Conservation (phyloP, 2,888 invertebrate species). For the Oxyscelio sp. region DNA sequence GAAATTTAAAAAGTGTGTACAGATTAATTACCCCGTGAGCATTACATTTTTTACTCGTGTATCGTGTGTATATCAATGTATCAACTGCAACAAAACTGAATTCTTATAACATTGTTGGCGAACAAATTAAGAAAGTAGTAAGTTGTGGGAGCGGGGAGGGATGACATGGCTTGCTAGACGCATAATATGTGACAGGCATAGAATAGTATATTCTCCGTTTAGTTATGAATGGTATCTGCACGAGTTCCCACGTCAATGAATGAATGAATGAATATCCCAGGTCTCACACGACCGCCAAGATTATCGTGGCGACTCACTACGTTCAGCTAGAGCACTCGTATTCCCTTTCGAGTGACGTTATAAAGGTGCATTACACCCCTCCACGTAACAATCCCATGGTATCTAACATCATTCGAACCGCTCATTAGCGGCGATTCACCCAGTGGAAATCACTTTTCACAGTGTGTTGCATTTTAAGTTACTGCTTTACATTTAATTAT, state of each 20-base stretch:
- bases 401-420: slow-evolving; percentile 31
- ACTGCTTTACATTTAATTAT: slow-evolving; percentile 13
- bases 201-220: slow-evolving; percentile 34
- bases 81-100: too few relatives aligned
- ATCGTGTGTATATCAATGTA: too few relatives aligned
- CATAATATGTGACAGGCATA: slow-evolving; percentile 25
- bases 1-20: too few relatives aligned
- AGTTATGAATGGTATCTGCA: slow-evolving; percentile 61
- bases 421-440: slow-evolving; percentile 34
- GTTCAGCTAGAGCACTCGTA: slow-evolving; percentile 41
- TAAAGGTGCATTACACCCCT: slow-evolving; percentile 34
- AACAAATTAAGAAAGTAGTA: too few relatives aligned
- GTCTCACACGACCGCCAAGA: slow-evolving; percentile 53
- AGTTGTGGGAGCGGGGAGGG: neutral
- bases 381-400: slow-evolving; percentile 26
- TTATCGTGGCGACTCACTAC: slow-evolving; percentile 43
- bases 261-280: slow-evolving; percentile 61
- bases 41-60: too few relatives aligned
- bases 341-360: slow-evolving; percentile 25
- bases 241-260: slow-evolving; percentile 61
- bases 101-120: too few relatives aligned
- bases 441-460: slow-evolving; percentile 22
- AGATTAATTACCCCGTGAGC: too few relatives aligned
- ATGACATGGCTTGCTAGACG: slow-evolving; percentile 16
- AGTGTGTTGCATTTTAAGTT: neutral